Percentiles rank a stretch among this genome's conserved stretches.
phyloP scores from a whole-genome alignment of 1,140 invertebrate species.

The Cataglyphis hispanica region DNA sequence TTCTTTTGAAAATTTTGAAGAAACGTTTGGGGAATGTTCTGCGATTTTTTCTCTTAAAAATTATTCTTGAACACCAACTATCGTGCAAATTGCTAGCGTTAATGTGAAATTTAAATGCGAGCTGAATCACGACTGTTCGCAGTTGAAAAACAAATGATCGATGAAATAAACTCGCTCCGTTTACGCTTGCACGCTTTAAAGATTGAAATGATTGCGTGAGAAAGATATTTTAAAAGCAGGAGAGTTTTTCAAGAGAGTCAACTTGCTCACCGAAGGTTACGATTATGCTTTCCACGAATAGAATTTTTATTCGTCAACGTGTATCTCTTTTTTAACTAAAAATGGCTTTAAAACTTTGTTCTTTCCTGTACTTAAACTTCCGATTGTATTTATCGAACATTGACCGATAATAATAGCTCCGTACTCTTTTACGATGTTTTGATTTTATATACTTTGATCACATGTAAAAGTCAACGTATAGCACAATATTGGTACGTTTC shows the following conservation, averaged over 20 bases:
- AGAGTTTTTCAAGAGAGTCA: not conserved
- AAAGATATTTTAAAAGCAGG: not conserved
- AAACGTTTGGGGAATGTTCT: no score
- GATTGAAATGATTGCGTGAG: constrained; percentile 13
- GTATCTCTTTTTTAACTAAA: not conserved
- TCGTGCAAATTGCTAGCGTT: no score
- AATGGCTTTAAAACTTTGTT: constrained; percentile 8
- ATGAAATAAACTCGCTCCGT: not conserved
- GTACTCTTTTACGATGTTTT: not conserved
- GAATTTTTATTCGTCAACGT: not conserved
- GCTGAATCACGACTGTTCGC: constrained; percentile 19
- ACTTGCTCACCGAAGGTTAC: constrained; percentile 7
- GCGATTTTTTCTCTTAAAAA: not conserved
- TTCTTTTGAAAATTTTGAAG: not conserved
- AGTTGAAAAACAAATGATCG: not conserved
- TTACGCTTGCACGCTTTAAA: constrained; percentile 35
- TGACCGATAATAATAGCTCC: not conserved
- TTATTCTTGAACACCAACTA: not conserved
- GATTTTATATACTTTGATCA: no score
- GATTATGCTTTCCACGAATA: constrained; percentile 10
- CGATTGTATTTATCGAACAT: not conserved
- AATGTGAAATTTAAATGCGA: not conserved
- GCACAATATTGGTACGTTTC: no score
- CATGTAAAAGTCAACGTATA: no score
- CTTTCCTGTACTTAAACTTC: not conserved